Evolutionary conservation across 2,797 vertebrate species (phyloP).

Genomic region (Harpagifer antarcticus): DNA sequence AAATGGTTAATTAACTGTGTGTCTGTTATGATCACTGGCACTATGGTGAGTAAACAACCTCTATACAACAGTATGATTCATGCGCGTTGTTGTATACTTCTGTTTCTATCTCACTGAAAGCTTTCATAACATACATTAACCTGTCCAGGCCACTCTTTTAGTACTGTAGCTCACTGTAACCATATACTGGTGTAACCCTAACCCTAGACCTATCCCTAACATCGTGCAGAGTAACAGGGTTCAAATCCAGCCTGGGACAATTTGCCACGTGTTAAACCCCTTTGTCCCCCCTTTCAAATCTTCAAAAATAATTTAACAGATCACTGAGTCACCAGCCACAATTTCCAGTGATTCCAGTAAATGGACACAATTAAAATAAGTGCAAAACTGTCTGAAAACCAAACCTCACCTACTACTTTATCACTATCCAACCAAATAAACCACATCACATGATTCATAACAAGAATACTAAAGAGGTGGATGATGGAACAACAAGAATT

Average conservation of each 20-base stretch:
- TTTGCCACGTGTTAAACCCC: no score
- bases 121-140: not conserved
- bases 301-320: not conserved
- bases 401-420: not conserved
- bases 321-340: not conserved
- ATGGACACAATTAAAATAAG: not conserved
- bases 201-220: no score
- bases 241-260: no score
- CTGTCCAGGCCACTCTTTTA: no score
- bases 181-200: no score
- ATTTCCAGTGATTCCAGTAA: not conserved
- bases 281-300: no score
- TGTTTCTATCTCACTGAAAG: not conserved
- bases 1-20: not conserved
- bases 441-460: not conserved
- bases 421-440: not conserved
- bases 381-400: not conserved
- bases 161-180: no score
- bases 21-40: not conserved
- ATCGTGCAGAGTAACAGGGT: no score
- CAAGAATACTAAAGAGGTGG: not conserved
- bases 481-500: conserved; percentile 15
- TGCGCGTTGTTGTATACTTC: not conserved
- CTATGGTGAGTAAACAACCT: not conserved
- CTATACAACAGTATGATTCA: conserved; percentile 10